phyloP scores from a whole-genome alignment of 2,113 vertebrate genomes.

The Vicugna pacos region DNA sequence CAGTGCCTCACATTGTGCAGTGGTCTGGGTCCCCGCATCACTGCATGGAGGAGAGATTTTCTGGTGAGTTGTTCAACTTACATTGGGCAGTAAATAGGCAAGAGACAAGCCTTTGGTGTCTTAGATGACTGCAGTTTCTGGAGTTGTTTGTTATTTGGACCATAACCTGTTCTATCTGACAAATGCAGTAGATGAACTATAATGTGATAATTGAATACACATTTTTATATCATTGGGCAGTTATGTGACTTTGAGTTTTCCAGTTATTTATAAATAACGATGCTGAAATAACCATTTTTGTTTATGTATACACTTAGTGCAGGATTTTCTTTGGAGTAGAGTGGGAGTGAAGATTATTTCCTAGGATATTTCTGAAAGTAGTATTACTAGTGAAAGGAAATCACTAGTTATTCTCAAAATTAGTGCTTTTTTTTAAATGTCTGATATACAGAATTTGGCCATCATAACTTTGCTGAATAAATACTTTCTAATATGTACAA shows the following conservation, averaged over 20 bases:
- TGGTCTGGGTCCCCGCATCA: neutral
- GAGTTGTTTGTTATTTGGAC: neutral
- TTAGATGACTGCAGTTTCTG: neutral
- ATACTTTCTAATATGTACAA: neutral
- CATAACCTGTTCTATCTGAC: neutral
- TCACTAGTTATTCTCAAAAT: neutral
- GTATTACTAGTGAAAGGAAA: neutral
- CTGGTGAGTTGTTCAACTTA: neutral
- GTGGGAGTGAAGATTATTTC: neutral
- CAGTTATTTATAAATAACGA: neutral
- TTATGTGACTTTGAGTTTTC: neutral
- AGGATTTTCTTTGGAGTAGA: neutral
- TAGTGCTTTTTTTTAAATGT: neutral
- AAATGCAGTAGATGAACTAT: neutral
- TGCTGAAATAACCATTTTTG: too few species aligned
- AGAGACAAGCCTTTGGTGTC: neutral
- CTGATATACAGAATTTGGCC: neutral
- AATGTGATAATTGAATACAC: neutral
- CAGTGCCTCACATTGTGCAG: neutral
- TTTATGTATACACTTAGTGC: neutral
- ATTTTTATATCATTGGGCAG: neutral
- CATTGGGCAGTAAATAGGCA: neutral
- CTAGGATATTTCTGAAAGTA: neutral
- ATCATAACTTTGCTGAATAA: neutral
- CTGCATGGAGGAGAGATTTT: neutral